Conservation (phyloP, 1,140 invertebrate species). For the Lerema accius region DNA sequence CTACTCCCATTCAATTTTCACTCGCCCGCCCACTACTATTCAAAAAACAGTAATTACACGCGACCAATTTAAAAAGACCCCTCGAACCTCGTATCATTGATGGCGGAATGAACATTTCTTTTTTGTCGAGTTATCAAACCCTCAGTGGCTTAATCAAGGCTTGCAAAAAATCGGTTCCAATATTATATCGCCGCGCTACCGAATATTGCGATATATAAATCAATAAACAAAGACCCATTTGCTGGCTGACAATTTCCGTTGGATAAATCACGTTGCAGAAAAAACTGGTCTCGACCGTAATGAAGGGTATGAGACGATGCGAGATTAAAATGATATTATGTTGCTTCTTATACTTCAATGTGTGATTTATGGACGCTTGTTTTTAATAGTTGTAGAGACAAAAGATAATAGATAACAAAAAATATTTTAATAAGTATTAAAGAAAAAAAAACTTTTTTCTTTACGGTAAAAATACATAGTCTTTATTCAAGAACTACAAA, state of each 20-base stretch:
- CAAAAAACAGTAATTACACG: constrained; percentile 60
- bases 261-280: constrained; percentile 73
- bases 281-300: constrained; percentile 66
- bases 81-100: constrained; percentile 23
- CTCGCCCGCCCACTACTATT: constrained; percentile 59
- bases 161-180: constrained; percentile 55
- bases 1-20: constrained; percentile 69
- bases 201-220: constrained; percentile 79
- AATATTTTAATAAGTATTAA: constrained; percentile 39
- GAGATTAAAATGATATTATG: constrained; percentile 45
- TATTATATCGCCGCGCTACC: constrained; percentile 72
- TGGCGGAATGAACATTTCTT: constrained; percentile 40
- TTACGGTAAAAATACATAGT: too few relatives aligned
- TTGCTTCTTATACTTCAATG: constrained; percentile 7
- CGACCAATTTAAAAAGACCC: constrained; percentile 51
- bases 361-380: background rate
- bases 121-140: constrained; percentile 49
- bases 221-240: constrained; percentile 81
- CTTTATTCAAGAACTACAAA: too few relatives aligned
- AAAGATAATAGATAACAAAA: constrained; percentile 28
- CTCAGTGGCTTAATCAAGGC: constrained; percentile 65
- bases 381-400: background rate
- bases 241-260: constrained; percentile 79
- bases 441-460: too few relatives aligned
- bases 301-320: constrained; percentile 50